These are phyloP conservation scores for Copsychus sechellarum DNA, from an alignment of 2,113 vertebrate genomes.

Conservation along the genomic window DNA sequence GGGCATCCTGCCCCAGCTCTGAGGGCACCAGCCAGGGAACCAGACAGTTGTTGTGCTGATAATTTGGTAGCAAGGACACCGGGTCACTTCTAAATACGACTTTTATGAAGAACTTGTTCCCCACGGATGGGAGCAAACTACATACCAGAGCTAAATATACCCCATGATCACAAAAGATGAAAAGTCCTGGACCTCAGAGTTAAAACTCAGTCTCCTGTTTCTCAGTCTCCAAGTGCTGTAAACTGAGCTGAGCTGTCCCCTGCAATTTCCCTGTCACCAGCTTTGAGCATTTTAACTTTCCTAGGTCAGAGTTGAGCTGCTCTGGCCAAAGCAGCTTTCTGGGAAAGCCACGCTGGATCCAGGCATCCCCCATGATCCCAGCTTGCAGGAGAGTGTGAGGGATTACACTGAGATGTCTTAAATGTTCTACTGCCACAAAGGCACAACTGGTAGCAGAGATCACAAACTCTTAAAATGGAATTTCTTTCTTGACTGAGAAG, in stretches of 20 bases:
- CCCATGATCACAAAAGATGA: constrained; percentile 54
- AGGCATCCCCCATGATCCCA: not conserved
- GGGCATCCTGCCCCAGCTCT: not conserved
- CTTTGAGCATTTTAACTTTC: not conserved
- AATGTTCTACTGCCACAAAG: not conserved
- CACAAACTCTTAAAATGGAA: not conserved
- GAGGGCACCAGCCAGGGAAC: constrained; percentile 1
- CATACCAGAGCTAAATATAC: constrained; percentile 64
- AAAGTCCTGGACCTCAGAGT: not conserved
- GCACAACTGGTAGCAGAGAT: not conserved
- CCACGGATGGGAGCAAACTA: constrained; percentile 20
- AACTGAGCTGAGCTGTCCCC: not conserved
- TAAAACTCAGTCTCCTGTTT: constrained; percentile 28
- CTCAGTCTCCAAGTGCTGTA: not conserved
- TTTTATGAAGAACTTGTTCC: constrained; percentile 45
- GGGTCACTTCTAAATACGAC: constrained; percentile 62
- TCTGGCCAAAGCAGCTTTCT: not conserved
- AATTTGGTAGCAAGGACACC: constrained; percentile 63
- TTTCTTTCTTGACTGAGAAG: not conserved
- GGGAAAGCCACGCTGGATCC: not conserved
- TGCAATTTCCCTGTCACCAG: not conserved
- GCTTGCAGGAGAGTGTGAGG: not conserved
- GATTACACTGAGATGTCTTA: not conserved
- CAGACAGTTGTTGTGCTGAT: constrained; percentile 57
- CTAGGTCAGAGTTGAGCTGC: not conserved